Evolutionary conservation across 2,113 vertebrate species (phyloP).

Genomic region (Crotalus viridis): DNA sequence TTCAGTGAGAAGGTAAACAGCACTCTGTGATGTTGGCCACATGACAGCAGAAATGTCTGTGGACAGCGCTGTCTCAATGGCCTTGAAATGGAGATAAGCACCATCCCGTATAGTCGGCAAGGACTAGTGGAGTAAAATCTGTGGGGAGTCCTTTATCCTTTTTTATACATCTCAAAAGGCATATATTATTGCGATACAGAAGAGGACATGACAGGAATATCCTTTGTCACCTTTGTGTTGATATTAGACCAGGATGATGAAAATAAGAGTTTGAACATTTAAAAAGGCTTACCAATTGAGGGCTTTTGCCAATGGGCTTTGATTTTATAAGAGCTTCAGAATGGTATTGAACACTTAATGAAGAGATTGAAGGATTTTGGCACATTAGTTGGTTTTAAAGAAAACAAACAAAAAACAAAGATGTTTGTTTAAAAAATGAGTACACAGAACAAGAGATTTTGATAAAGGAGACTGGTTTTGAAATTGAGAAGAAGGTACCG

Average conservation of each 20-base stretch:
- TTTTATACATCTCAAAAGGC: background rate
- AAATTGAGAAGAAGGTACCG: background rate
- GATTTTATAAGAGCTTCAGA: background rate
- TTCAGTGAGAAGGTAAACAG: background rate
- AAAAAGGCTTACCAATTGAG: background rate
- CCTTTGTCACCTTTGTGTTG: background rate
- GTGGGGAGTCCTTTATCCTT: background rate
- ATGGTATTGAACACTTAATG: background rate
- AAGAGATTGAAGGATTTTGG: background rate
- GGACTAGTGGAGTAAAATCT: background rate
- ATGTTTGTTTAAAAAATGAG: too few species aligned
- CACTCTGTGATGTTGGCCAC: background rate
- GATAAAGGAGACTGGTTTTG: background rate
- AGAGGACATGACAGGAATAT: background rate
- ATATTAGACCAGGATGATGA: background rate
- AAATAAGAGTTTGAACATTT: background rate
- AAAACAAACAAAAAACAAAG: too few species aligned
- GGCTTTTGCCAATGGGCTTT: background rate
- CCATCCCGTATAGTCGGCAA: background rate
- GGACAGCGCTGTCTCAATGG: background rate
- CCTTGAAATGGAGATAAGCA: background rate
- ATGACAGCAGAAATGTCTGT: background rate
- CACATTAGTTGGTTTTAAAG: too few species aligned
- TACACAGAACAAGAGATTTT: background rate
- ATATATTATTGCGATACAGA: background rate